Conservation (phyloP, 2,113 vertebrate species). For the Eurystomus gularis region DNA sequence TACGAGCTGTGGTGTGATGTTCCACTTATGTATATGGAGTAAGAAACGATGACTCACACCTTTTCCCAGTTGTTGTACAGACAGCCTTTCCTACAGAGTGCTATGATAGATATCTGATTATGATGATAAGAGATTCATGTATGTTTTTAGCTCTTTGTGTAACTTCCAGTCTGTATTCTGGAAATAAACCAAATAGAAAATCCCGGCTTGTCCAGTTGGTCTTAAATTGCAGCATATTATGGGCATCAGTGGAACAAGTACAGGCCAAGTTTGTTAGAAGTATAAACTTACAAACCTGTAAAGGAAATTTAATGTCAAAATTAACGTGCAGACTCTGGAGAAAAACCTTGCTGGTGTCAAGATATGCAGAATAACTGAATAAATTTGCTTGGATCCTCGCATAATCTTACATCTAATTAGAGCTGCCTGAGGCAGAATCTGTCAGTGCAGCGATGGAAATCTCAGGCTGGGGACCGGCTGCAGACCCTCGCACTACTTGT, state of each 20-base stretch:
- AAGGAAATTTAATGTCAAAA: slow-evolving; percentile 8
- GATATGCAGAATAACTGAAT: background rate
- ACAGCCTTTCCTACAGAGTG: background rate
- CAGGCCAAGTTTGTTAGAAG: background rate
- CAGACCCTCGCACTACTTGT: background rate
- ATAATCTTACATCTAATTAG: background rate
- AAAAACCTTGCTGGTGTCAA: slow-evolving; percentile 13
- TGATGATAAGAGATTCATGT: background rate
- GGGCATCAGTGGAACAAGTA: background rate
- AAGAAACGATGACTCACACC: slow-evolving; percentile 34
- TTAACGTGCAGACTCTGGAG: background rate
- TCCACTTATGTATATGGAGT: background rate
- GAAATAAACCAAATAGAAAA: background rate
- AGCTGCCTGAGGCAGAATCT: background rate
- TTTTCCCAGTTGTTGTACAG: background rate
- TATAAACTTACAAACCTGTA: background rate
- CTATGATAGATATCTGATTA: slow-evolving; percentile 30
- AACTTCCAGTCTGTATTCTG: background rate
- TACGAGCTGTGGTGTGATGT: slow-evolving; percentile 51
- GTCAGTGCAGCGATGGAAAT: background rate
- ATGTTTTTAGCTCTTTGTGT: background rate
- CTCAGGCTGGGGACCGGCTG: background rate
- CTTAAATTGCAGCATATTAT: background rate
- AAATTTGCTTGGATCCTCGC: background rate
- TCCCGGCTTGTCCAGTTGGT: background rate